These are phyloP conservation scores for Bryconaethiops microstoma DNA, from an alignment of 2,797 vertebrate genomes.

Conservation along the genomic window DNA sequence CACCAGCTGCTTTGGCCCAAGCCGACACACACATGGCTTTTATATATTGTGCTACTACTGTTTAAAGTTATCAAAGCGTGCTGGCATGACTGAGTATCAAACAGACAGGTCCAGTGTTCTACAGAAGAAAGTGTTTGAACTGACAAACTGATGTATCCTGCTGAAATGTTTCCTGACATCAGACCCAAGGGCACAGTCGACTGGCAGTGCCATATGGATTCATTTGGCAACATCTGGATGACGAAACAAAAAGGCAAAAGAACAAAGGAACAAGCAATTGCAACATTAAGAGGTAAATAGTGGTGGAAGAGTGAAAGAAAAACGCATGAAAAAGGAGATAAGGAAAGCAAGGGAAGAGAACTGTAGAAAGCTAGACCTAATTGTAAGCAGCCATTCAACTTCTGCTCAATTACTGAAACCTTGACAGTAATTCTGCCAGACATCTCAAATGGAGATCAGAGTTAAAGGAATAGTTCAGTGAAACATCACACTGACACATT, in stretches of 20 bases:
- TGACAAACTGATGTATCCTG: background rate
- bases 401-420: background rate
- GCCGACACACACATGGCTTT: background rate
- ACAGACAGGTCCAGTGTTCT: background rate
- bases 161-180: constrained; percentile 1
- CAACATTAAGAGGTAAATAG: background rate
- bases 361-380: background rate
- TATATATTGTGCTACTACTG: constrained; percentile 9
- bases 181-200: background rate
- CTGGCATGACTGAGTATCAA: background rate
- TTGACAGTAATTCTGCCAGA: background rate
- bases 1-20: constrained; percentile 2
- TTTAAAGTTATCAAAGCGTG: background rate
- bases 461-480: no score
- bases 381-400: background rate
- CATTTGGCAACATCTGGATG: background rate
- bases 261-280: background rate
- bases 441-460: background rate
- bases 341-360: background rate
- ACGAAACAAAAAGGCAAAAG: background rate
- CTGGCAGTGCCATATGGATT: constrained; percentile 3
- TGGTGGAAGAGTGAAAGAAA: background rate
- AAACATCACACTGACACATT: no score
- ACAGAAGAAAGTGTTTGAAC: background rate
- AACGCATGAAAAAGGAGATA: background rate